A percentile compares a stretch with the other conserved stretches of the same genome.
Conservation (phyloP, 2,797 vertebrate genomes). For the Sebastolobus alascanus region DNA sequence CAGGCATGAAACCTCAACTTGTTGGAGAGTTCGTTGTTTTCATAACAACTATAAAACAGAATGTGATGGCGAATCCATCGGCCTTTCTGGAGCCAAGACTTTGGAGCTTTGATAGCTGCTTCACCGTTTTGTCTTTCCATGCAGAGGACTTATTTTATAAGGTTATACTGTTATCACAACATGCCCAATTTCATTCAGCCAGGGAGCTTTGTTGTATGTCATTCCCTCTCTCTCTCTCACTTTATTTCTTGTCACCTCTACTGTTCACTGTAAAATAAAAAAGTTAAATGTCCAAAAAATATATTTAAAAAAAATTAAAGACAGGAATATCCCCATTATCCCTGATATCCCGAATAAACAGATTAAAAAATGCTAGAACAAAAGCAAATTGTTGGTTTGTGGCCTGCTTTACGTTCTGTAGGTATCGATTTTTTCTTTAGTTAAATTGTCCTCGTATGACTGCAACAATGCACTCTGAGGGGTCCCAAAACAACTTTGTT, state of each 20-base stretch:
- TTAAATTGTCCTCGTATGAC: neutral
- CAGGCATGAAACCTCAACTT: constrained; percentile 5
- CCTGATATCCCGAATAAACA: neutral
- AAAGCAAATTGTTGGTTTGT: neutral
- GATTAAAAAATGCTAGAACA: neutral
- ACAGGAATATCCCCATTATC: neutral
- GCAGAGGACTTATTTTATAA: neutral
- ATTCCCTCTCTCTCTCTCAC: neutral
- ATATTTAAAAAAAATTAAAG: neutral
- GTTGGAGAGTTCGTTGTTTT: constrained; percentile 17
- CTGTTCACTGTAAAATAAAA: neutral
- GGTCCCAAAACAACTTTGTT: neutral
- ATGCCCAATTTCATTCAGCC: neutral
- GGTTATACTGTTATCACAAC: neutral
- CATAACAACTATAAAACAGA: constrained; percentile 9
- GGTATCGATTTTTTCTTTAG: neutral
- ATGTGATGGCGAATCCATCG: neutral
- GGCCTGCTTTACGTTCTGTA: neutral
- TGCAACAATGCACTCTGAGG: neutral
- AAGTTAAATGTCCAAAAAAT: neutral
- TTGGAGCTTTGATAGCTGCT: constrained; percentile 20
- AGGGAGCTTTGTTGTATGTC: neutral
- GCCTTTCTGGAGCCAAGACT: neutral
- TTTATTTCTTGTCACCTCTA: neutral
- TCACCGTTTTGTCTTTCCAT: constrained; percentile 2